Conservation (phyloP, 2,888 invertebrate species). For the Caenorhabditis panamensis region DNA sequence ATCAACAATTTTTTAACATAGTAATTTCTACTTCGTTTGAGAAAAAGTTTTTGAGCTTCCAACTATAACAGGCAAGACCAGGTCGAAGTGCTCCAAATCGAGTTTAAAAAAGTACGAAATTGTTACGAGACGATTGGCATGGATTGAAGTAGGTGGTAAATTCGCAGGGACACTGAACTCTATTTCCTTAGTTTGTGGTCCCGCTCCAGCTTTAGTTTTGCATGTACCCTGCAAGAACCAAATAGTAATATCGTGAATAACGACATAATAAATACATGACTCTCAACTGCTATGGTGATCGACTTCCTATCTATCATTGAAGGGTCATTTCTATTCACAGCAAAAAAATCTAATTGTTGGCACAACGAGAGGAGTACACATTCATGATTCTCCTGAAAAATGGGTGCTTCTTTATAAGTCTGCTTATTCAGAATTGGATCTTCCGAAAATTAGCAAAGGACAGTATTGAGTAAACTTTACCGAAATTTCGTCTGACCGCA, state of each 20-base stretch:
- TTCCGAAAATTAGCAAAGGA: too few relatives aligned
- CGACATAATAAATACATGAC: slow-evolving; percentile 73
- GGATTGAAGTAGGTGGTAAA: slow-evolving; percentile 76
- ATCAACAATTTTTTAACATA: too few relatives aligned
- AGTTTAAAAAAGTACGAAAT: slow-evolving; percentile 79
- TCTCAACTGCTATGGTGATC: slow-evolving; percentile 77
- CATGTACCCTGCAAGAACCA: slow-evolving; percentile 77
- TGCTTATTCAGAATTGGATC: too few relatives aligned
- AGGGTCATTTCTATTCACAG: slow-evolving; percentile 71
- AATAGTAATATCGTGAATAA: too few relatives aligned
- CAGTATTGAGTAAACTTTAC: too few relatives aligned
- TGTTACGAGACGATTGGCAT: slow-evolving; percentile 77
- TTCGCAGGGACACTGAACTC: slow-evolving; percentile 75
- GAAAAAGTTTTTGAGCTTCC: slow-evolving; percentile 69
- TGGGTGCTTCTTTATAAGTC: too few relatives aligned
- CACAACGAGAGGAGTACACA: slow-evolving; percentile 76
- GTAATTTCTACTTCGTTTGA: background rate
- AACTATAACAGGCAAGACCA: slow-evolving; percentile 78
- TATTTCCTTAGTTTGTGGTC: slow-evolving; percentile 77
- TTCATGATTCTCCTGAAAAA: slow-evolving; percentile 73
- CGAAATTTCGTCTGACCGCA: too few relatives aligned
- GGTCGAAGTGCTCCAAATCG: slow-evolving; percentile 79
- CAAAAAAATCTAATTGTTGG: slow-evolving; percentile 77
- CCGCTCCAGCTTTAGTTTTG: slow-evolving; percentile 73
- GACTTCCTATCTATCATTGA: slow-evolving; percentile 72